These are phyloP conservation scores for Cuniculus paca DNA, from an alignment of 2,797 vertebrate genomes.

Conservation along the genomic window DNA sequence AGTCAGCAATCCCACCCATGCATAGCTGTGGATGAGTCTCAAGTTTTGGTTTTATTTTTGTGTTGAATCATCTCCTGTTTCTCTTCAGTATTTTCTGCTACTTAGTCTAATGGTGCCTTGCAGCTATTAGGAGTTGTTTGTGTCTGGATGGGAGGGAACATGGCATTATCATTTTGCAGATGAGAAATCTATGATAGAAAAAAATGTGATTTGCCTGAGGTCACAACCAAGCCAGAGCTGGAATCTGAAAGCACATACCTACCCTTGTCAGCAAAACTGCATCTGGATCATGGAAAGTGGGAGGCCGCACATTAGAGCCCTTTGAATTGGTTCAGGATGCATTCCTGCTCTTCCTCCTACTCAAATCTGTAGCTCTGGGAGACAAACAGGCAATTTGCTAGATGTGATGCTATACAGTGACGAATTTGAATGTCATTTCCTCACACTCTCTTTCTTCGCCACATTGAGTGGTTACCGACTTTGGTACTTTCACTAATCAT, in stretches of 20 bases:
- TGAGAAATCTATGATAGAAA: neutral
- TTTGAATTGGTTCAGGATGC: neutral
- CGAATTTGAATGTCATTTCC: neutral
- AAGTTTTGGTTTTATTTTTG: neutral
- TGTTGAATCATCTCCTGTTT: neutral
- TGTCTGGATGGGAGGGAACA: neutral
- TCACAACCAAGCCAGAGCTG: neutral
- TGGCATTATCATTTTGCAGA: conserved; percentile 35
- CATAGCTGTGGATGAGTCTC: neutral
- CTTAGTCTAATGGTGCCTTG: conserved; percentile 21
- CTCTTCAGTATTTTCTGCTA: neutral
- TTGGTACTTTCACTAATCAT: neutral
- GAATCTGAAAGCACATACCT: too few species aligned
- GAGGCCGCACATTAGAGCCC: neutral
- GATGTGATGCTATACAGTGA: neutral
- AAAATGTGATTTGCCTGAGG: conserved; percentile 7
- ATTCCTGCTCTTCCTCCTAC: rapidly evolving
- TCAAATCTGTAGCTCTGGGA: neutral
- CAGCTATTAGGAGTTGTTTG: neutral
- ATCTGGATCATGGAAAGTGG: neutral
- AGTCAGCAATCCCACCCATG: neutral
- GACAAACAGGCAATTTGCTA: neutral
- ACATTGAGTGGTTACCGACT: neutral
- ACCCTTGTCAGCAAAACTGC: neutral
- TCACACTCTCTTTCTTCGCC: neutral